Evolutionary conservation across 2,797 vertebrate species (phyloP).

Genomic region (Eidolon dupreanum): DNA sequence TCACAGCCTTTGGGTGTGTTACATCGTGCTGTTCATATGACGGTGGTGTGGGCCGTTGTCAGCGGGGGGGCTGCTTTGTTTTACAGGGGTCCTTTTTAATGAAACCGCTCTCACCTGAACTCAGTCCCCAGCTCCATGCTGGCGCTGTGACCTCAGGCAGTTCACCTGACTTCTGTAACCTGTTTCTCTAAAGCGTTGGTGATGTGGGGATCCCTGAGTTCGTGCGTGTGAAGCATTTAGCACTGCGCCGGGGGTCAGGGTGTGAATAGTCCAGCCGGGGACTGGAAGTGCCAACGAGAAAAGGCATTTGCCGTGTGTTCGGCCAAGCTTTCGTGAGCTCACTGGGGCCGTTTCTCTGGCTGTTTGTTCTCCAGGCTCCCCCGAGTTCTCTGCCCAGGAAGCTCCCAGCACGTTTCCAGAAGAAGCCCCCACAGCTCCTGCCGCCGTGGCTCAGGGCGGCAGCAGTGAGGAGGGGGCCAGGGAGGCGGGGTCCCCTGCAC

Average conservation of each 20-base stretch:
- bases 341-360: not conserved
- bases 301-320: accelerated
- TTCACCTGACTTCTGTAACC: not conserved
- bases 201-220: accelerated
- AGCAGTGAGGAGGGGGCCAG: constrained; percentile 91
- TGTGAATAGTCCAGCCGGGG: accelerated
- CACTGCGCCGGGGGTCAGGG: not conserved
- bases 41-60: accelerated
- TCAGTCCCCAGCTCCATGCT: not conserved
- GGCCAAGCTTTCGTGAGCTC: not conserved
- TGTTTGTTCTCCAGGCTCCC: constrained; percentile 73
- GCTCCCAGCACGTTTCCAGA: constrained; percentile 80
- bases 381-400: constrained; percentile 86
- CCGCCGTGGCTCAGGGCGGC: constrained; percentile 76
- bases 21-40: accelerated
- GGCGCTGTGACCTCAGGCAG: accelerated
- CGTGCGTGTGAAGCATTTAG: accelerated
- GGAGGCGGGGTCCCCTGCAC: constrained; percentile 91
- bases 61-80: not conserved
- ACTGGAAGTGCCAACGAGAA: accelerated
- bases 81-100: not conserved
- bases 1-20: accelerated
- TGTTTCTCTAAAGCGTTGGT: accelerated
- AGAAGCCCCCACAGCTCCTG: constrained; percentile 84
- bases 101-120: not conserved